Evolutionary conservation across 2,113 vertebrate species (phyloP), one percentile per base, ranked within the genome.

Genomic region (Neoarius graeffei): DNA sequence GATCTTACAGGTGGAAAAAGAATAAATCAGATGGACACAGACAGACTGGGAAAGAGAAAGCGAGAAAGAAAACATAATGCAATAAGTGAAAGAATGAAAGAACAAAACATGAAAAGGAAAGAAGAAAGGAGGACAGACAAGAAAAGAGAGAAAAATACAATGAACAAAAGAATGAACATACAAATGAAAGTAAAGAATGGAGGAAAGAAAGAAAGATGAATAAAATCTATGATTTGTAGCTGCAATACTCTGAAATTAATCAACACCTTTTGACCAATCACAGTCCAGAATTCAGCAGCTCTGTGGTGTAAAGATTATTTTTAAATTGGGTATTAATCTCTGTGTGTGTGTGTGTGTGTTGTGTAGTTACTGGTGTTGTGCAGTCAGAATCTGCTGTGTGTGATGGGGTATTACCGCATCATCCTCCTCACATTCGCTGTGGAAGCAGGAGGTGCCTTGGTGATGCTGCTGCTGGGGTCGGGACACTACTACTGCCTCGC

Each of bases 351-450:
- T 87, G 25, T 84, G 59, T 84, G 57, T 82, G 59, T n/a, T 91
- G 56, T 52, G 23, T 94, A 99, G 97, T 92, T 97, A 87, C 94
- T 99, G 67, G 95, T 98, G 42, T 93, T 99, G 91, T 93, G 95
- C 91, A 93, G 94, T 91, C 96, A 97, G 76, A 88, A 92, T 82
- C 93, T 93, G 1, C 92, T 98, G 90, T 95, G 93, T 69, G 92
- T 90, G 81, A 84, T 95, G 48, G 97, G 97, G 86, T 98, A 98
- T 93, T 97, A 98, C 93, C 95, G 92, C 91, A 93, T 98, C 86
- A 96, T 99, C 93, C 94, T 99, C 82, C 92, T 93, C 88, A 95
- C 94, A 81, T 99, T 99, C 93, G 97, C 96, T 83, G 27, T 96
- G 35, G 96, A 99, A 93, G 96, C 92, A 83, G 87, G 91, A 71